A percentile compares a stretch with the other conserved stretches of the same genome.
Evolutionary conservation across 2,797 vertebrate genomes (phyloP).

Genomic region (Lepilemur ruficaudatus): DNA sequence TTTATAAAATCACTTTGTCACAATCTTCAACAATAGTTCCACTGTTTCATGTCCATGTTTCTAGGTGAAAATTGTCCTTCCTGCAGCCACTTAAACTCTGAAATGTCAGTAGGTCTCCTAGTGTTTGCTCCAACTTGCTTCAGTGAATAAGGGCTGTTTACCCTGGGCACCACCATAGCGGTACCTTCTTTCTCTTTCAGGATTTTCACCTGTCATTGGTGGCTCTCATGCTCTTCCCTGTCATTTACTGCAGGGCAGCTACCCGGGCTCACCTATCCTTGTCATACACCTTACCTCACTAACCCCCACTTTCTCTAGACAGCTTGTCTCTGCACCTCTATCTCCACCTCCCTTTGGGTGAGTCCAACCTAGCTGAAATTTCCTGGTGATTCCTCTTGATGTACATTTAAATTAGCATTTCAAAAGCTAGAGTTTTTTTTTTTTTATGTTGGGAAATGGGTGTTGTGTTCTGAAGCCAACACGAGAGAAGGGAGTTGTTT

Average conservation of each 20-base stretch:
- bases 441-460: background rate
- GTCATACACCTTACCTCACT: background rate
- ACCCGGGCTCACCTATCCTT: background rate
- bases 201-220: background rate
- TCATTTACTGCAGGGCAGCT: background rate
- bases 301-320: background rate
- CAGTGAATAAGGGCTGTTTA: background rate
- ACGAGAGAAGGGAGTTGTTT: background rate
- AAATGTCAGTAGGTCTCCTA: background rate
- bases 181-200: background rate
- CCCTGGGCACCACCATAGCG: rapidly evolving
- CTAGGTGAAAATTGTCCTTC: background rate
- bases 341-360: background rate
- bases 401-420: slow-evolving; percentile 15
- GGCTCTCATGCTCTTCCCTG: background rate
- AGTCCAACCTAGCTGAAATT: background rate
- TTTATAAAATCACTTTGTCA: background rate
- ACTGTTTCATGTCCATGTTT: background rate
- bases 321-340: background rate
- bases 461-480: background rate
- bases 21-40: background rate
- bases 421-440: background rate
- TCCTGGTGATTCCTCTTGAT: background rate
- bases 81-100: background rate
- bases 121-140: background rate